Percentiles rank a stretch among this genome's conserved stretches.
Conservation (phyloP, 2,113 vertebrate species). For the Smithornis capensis region DNA sequence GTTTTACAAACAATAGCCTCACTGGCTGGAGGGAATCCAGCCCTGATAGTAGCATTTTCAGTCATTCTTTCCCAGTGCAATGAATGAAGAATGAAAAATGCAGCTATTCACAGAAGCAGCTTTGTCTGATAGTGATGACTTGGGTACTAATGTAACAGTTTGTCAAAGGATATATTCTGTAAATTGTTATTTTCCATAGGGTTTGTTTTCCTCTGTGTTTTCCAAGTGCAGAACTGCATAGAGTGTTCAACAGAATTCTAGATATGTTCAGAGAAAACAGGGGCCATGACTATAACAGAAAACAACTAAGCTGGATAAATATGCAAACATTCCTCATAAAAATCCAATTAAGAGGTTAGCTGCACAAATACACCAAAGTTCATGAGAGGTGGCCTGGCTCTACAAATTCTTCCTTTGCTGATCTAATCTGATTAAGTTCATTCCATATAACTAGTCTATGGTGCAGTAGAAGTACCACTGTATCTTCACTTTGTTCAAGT, state of each 20-base stretch:
- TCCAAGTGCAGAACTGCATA: not conserved
- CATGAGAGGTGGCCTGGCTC: not conserved
- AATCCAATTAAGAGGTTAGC: slow-evolving; percentile 29
- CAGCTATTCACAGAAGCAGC: slow-evolving; percentile 17
- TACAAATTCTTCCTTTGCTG: not conserved
- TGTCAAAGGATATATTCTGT: not conserved
- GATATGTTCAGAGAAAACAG: not conserved
- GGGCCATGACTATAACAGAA: not conserved
- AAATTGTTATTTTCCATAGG: not conserved
- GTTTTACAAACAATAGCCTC: slow-evolving; percentile 32
- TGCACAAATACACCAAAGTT: slow-evolving; percentile 29
- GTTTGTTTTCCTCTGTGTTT: not conserved
- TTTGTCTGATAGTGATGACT: slow-evolving; percentile 10
- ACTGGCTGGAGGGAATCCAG: slow-evolving; percentile 29
- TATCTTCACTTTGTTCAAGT: not conserved
- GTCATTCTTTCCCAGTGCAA: not conserved
- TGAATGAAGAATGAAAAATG: slow-evolving; percentile 66
- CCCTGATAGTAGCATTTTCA: not conserved
- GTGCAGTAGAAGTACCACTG: not conserved
- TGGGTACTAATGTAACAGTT: not conserved
- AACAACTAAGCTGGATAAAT: not conserved
- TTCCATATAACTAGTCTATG: not conserved
- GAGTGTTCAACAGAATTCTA: not conserved
- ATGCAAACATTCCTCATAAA: slow-evolving; percentile 28
- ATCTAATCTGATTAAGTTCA: slow-evolving; percentile 18